Evolutionary conservation across 1,140 invertebrate genomes (phyloP), one percentile per base, ranked within the genome.

Genomic region (Drosophila setifemur): DNA sequence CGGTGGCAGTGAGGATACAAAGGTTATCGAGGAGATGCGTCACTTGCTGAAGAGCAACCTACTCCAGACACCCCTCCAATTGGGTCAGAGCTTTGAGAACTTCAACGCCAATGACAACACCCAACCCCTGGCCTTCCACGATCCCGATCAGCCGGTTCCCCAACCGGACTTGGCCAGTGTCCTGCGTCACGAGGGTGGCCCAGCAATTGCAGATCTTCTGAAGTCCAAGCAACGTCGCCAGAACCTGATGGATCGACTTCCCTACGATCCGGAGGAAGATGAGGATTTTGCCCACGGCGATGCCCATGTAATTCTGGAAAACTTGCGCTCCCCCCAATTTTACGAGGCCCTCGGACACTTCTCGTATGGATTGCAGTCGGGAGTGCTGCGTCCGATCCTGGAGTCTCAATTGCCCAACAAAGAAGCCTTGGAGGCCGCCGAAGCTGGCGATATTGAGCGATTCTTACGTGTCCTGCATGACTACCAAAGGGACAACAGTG

Each of bases 381-480:
- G 98, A 1, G 97, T 98, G 90, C 92, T 98, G 55, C 97, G 96
- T 37, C 96, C 97, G n/a, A 94, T 98, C 39, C 95, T 99, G 71
- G 94, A 95, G 58, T 97, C 99, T 90, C 97, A 16, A 6, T 4
- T 99, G 89, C 95, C 95, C 49, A 92, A 98, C 29, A 94, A 96
- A 2, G 97, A 97, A 67, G 97, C 96, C 6, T 94, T 97, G 9
- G 93, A 93, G 47, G 98, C 98, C 9, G 98, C 97, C 0, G 93
- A 94, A 76, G 93, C 93, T 25, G 96, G 96, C 37, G 96, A 98
- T 90, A 94, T 98, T 91, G 95, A 97, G 85, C 95, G 95, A 1
- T 98, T 98, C 92, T 94, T 98, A 40, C 47, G 26, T 33, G 21
- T 40, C 11, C 33, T 72, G 5, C 26, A 72, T 35, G 16, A 8